Base-by-base conservation (phyloP, 2,888 invertebrate genomes). In the Drosophila nr. medialis region DNA sequence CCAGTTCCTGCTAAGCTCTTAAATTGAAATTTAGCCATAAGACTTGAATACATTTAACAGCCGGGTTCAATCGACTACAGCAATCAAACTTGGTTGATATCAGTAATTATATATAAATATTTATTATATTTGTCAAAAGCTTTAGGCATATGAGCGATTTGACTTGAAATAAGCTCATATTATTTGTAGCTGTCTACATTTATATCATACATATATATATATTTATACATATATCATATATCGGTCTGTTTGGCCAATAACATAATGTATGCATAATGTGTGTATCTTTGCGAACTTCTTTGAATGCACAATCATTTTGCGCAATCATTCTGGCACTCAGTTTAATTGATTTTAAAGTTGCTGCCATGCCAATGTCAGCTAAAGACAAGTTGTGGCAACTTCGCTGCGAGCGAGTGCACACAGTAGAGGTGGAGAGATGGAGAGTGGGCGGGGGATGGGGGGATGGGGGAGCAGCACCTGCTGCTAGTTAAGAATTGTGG, bases 261-360 rank as follows among this genome's bases (percentile, higher is more conserved):
- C 2, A 45, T 24, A 45, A 45, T 24, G 15, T 8, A 24, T 50
- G 30, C 36, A 27, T 15, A 65, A 61, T 55, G 7, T 45, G 42
- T 49, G 45, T 30, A 40, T 54, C 45, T 56, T 45, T 61, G 27
- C 24, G 18, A 18, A 27, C n/a, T 59, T 45, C 48, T 30, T 45
- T 11, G 50, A 45, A 54, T 69, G 54, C 48, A 50, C 76, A 77
- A 77, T 75, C 78, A 70, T 64, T 75, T 77, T 74, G 88, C 68
- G 48, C 75, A 83, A 80, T 88, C 77, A 86, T 83, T 66, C 73
- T 75, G 77, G 86, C 81, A 86, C 84, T 84, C 70, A 75, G 67
- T 75, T 88, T 86, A 84, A 84, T 88, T 88, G 86, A 80, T 80
- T 88, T 86, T 75, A 88, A 88, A 88, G 81, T 83, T 80, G 53